Base-by-base conservation (phyloP, 2,797 vertebrate genomes). In the Pampus argenteus region DNA sequence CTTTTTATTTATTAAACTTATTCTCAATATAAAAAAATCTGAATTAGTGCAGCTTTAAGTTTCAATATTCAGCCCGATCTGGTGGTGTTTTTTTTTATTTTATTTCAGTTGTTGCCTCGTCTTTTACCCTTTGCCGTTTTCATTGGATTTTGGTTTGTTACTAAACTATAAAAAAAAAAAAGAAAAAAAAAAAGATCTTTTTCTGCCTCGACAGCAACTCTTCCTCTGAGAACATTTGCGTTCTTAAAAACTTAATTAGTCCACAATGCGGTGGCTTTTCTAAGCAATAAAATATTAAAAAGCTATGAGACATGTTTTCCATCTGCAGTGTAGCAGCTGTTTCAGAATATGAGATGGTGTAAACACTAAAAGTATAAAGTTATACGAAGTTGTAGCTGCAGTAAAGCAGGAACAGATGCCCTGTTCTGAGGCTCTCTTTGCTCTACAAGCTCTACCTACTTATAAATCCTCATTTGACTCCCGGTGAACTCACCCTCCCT, bases 381-480 rank as follows among this genome's bases (percentile, higher is more conserved):
- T 52, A 65, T n/a, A n/a, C n/a, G 63, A 76, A 18, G 13, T 54
- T 31, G 8, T 45, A 48, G 61, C 45, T 57, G 52, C 61, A 74
- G 64, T 26, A 50, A 69, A 77, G 52, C 47, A 54, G 28, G 49
- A 71, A 31, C 76, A 79, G 66, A 86, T 78, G 66, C 49, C 26
- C 15, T 49, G 29, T 78, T 64, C 66, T 52, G 42, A 65, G 50
- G 14, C 45, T 61, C 45, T 61, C 66, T 66, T 72, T 64, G 28
- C 66, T 36, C 26, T 23, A 50, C 52, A 34, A 66, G 61, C 59
- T 71, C 51, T 52, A 50, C 47, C 61, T 48, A 55, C 64, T 63
- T 76, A 49, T 56, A 57, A 75, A 76, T 78, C 69, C 61, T 52
- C 34, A 20, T 58, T 76, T 78, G 74, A 78, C 74, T 71, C 22